Evolutionary conservation across 2,888 invertebrate species (phyloP), one percentile per base, ranked within the genome.

Genomic region (Melieria omissa): DNA sequence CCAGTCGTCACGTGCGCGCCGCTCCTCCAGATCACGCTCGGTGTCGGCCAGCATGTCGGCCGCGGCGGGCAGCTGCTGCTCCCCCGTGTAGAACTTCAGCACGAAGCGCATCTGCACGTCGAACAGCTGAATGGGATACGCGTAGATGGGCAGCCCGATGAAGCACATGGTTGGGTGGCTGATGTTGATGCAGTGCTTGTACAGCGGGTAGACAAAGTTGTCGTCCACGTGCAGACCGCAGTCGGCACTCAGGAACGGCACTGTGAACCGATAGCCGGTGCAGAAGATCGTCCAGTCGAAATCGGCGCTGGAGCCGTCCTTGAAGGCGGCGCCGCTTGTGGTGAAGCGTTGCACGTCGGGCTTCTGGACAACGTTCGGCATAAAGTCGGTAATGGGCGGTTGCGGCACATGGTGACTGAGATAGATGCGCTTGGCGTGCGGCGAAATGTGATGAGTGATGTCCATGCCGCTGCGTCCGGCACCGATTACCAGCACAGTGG

Each of bases 381-480:
- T 93, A 80, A 93, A 93, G 29, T 88, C 83, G 0, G 92, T 92
- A 62, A 87, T 88, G 5, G 75, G 87, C 1, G 77, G 54, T 9
- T 90, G 89, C 10, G 90, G 89, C 44, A 90, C 86, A 79, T 93
- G 93, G 83, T 93, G 93, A 81, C 93, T 93, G 49, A 93, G 88
- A 73, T 91, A 88, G 7, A 93, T 92, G 85, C 88, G 79, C 71
- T 87, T 79, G 0, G 93, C 91, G 6, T 89, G 89, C 71, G 88
- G 83, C 49, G 92, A 89, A 63, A 93, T 88, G 79, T 93, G 93
- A 63, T 92, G 82, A 0, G 92, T 90, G 65, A 93, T 90, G 84
- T 94, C 94, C 84, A 93, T 89, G 55, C 96, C 97, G 0, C 96
- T 96, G 44, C 95, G 93, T 0, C 94, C 95, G 0, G 94, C 95